Evolutionary conservation across 2,797 vertebrate species (phyloP).

Genomic region (Alectoris magna): DNA sequence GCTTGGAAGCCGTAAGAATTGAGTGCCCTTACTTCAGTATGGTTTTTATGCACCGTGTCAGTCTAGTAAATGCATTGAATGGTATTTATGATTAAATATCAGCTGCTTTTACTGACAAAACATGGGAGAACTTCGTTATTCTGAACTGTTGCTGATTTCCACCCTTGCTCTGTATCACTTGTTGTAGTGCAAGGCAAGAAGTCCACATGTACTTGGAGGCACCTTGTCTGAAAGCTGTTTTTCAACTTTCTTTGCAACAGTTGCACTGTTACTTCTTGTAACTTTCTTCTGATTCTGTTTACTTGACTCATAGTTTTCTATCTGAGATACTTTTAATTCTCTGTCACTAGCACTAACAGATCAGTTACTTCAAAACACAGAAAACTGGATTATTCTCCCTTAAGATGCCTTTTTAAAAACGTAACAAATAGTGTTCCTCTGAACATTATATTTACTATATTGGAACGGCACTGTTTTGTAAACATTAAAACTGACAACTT

Average conservation of each 20-base stretch:
- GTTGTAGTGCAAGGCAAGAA: neutral
- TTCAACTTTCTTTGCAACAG: neutral
- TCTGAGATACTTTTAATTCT: neutral
- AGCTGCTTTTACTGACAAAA: neutral
- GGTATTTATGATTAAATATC: neutral
- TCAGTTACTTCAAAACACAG: neutral
- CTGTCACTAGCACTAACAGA: neutral
- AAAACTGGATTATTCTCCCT: fast-evolving
- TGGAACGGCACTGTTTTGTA: neutral
- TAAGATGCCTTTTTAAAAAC: neutral
- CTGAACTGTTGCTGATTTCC: neutral
- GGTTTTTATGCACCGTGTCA: neutral
- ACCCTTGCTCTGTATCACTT: fast-evolving
- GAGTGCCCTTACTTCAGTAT: neutral
- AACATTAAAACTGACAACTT: fast-evolving
- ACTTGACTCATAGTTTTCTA: neutral
- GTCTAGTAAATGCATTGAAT: neutral
- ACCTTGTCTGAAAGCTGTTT: neutral
- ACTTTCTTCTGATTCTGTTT: neutral
- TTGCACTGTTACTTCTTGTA: neutral
- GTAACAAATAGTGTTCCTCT: neutral
- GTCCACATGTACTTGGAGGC: neutral
- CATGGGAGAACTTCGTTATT: neutral
- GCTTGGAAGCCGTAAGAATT: neutral
- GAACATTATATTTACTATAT: too few species aligned